A percentile compares a stretch with the other conserved stretches of the same genome.
These are phyloP conservation scores for Agriopis leucophaearia DNA, from an alignment of 2,888 invertebrate genomes.

Conservation along the genomic window DNA sequence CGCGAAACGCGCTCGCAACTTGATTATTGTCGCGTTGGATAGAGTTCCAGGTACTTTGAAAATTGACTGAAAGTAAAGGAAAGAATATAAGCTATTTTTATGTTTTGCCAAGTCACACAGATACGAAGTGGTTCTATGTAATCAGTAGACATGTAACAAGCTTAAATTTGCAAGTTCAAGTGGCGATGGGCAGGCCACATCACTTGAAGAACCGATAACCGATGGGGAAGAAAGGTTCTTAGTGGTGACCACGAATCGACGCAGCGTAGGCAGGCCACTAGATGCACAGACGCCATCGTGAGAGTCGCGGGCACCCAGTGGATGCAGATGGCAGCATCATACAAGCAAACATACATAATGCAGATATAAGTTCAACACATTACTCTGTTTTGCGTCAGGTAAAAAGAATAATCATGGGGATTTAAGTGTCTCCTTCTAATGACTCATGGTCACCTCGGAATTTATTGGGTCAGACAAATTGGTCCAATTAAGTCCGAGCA, in stretches of 20 bases:
- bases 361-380: background rate
- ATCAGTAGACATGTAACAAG: no score
- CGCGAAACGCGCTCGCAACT: constrained; percentile 86
- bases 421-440: background rate
- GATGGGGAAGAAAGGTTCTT: no score
- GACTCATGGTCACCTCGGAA: constrained; percentile 29
- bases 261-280: no score
- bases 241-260: no score
- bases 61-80: constrained; percentile 88
- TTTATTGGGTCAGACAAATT: constrained; percentile 38
- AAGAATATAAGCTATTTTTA: background rate
- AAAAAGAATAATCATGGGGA: background rate
- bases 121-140: no score
- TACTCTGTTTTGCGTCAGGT: background rate
- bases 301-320: no score
- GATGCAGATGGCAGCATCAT: no score
- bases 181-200: no score
- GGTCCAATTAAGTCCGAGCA: constrained; percentile 33
- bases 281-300: no score
- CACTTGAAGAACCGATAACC: no score
- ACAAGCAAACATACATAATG: no score
- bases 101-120: background rate
- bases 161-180: no score
- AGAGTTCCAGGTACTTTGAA: constrained; percentile 94
- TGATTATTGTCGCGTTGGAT: constrained; percentile 88